Conservation (phyloP, 2,113 vertebrate genomes). For the Mastomys natalensis region DNA sequence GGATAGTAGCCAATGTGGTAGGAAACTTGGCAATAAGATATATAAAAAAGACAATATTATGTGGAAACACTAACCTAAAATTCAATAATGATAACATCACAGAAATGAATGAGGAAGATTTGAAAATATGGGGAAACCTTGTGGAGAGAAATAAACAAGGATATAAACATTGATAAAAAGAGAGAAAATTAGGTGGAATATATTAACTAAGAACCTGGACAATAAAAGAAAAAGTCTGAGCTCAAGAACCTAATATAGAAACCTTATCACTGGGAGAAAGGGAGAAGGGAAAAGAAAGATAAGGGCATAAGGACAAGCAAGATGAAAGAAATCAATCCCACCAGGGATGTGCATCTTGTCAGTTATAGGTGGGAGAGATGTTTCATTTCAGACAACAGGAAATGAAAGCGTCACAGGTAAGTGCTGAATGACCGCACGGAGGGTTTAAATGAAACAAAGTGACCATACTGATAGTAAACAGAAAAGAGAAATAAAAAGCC, state of each 20-base stretch:
- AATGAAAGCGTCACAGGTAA: slow-evolving; percentile 71
- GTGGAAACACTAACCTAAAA: not conserved
- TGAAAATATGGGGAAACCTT: not conserved
- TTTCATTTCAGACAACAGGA: slow-evolving; percentile 78
- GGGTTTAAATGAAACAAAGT: slow-evolving; percentile 63
- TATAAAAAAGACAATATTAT: not conserved
- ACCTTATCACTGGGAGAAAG: slow-evolving; percentile 3
- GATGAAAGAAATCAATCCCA: slow-evolving; percentile 77
- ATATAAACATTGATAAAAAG: not conserved
- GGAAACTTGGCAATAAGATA: not conserved
- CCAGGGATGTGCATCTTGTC: slow-evolving; percentile 72
- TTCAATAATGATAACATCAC: not conserved
- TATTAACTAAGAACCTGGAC: not conserved
- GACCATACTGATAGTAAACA: slow-evolving; percentile 70
- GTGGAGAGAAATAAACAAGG: not conserved
- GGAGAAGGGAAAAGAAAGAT: slow-evolving; percentile 54
- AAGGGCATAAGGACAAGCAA: slow-evolving; percentile 31
- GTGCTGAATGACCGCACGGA: slow-evolving; percentile 61
- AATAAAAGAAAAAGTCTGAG: not conserved
- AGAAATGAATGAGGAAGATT: accelerated
- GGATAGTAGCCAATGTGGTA: not conserved
- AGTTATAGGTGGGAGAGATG: slow-evolving; percentile 69
- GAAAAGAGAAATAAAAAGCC: slow-evolving; percentile 50
- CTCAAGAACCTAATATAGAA: slow-evolving; percentile 27
- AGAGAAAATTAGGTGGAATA: not conserved